A percentile compares a stretch with the other conserved stretches of the same genome.
phyloP scores from a whole-genome alignment of 2,888 invertebrate species.

The Spilarctia lutea region DNA sequence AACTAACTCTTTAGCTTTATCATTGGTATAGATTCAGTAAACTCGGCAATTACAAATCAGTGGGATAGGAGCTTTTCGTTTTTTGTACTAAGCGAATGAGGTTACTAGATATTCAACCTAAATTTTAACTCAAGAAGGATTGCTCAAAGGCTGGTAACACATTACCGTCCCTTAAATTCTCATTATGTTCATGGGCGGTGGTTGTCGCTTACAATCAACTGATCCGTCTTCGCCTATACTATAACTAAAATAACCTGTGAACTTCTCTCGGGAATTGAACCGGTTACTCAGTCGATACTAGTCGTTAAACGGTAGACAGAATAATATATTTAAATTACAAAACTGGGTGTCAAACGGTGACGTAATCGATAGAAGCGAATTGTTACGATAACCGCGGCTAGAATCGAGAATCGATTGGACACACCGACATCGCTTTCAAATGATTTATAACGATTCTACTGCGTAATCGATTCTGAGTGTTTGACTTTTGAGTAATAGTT shows the following conservation, averaged over 20 bases:
- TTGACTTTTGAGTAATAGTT: conserved; percentile 20
- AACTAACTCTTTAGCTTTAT: too few relatives aligned
- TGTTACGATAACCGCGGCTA: conserved; percentile 42
- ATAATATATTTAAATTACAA: conserved; percentile 20
- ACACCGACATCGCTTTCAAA: conserved; percentile 46
- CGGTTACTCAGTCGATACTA: not conserved
- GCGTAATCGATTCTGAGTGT: conserved; percentile 43
- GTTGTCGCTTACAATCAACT: too few relatives aligned
- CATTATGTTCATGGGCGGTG: too few relatives aligned
- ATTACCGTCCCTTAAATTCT: too few relatives aligned
- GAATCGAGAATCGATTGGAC: conserved; percentile 39
- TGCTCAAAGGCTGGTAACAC: too few relatives aligned
- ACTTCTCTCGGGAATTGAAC: not conserved
- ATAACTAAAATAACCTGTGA: not conserved
- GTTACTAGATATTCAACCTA: too few relatives aligned
- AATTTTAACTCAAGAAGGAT: too few relatives aligned
- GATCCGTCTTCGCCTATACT: too few relatives aligned
- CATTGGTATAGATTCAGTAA: too few relatives aligned
- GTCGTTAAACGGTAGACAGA: not conserved
- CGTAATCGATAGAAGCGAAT: conserved; percentile 36
- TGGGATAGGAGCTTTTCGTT: too few relatives aligned
- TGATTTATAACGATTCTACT: conserved; percentile 44
- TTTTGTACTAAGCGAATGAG: too few relatives aligned
- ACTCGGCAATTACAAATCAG: too few relatives aligned
- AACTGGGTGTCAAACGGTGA: conserved; percentile 47